These are phyloP conservation scores for Clarias laeviceps DNA, from an alignment of 2,797 vertebrate species.

Conservation along the genomic window DNA sequence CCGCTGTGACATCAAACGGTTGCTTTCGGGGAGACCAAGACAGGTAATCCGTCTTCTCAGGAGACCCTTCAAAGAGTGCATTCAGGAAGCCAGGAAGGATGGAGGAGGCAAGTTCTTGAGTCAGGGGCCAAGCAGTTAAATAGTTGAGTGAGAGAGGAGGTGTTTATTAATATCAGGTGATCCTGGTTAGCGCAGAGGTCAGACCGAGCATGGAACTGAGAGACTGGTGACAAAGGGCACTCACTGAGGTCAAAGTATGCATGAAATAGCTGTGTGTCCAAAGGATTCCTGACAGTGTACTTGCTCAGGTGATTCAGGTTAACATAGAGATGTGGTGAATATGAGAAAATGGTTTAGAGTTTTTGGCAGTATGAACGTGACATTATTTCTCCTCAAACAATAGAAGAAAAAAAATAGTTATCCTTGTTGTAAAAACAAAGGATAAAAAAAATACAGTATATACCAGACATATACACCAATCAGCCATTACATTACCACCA, in stretches of 20 bases:
- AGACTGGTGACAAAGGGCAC: slow-evolving; percentile 29
- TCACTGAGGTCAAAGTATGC: slow-evolving; percentile 38
- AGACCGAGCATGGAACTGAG: slow-evolving; percentile 27
- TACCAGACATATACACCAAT: too few species aligned
- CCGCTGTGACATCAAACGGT: slow-evolving; percentile 51
- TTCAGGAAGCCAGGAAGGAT: slow-evolving; percentile 52
- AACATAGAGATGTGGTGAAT: background rate
- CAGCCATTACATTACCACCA: too few species aligned
- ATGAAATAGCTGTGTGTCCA: background rate
- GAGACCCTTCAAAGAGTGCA: slow-evolving; percentile 50
- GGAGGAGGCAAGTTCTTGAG: slow-evolving; percentile 30
- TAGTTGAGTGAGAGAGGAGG: slow-evolving; percentile 38
- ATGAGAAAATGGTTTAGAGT: background rate
- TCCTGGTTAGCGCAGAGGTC: slow-evolving; percentile 48
- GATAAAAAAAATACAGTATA: too few species aligned
- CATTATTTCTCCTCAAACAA: too few species aligned
- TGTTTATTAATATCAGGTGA: slow-evolving; percentile 58
- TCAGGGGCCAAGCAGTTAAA: slow-evolving; percentile 23
- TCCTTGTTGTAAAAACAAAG: too few species aligned
- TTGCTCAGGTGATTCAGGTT: background rate
- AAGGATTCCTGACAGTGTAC: background rate
- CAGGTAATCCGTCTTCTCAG: slow-evolving; percentile 57
- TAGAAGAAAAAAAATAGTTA: too few species aligned
- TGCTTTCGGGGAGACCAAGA: slow-evolving; percentile 35
- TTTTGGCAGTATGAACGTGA: background rate